Conservation (phyloP, 30 jellyfish, hydroid and myxozoan species). For the Hydra vulgaris region DNA sequence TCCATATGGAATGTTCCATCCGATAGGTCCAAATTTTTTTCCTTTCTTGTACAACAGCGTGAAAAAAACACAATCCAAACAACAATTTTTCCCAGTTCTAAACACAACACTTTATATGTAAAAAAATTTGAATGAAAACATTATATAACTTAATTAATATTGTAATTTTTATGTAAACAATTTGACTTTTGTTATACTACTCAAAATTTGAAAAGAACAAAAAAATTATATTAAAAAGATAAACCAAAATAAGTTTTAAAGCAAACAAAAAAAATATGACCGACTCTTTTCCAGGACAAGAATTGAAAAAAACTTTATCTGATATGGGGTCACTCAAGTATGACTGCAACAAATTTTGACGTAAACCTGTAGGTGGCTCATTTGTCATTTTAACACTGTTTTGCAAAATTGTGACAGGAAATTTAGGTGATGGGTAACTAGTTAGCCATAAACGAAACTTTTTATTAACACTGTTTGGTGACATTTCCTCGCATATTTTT, state of each 20-base stretch:
- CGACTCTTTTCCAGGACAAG: slow-evolving; percentile 73
- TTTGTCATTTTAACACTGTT: slow-evolving; percentile 95
- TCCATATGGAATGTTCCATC: slow-evolving; percentile 97
- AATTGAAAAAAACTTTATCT: slow-evolving; percentile 66
- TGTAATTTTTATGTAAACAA: too few relatives aligned
- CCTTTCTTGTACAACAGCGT: slow-evolving; percentile 94
- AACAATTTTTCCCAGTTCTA: slow-evolving; percentile 94
- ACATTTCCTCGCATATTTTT: slow-evolving; percentile 83
- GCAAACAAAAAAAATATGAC: slow-evolving; percentile 30
- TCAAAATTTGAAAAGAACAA: too few relatives aligned
- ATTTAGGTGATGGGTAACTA: slow-evolving; percentile 97
- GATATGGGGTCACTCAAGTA: slow-evolving; percentile 91
- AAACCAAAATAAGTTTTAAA: too few relatives aligned
- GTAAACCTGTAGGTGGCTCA: slow-evolving; percentile 98
- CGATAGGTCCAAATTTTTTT: slow-evolving; percentile 92
- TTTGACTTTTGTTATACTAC: too few relatives aligned
- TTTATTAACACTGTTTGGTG: slow-evolving; percentile 47
- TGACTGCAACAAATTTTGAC: slow-evolving; percentile 88
- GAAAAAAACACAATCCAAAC: slow-evolving; percentile 88
- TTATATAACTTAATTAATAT: too few relatives aligned
- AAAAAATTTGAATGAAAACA: too few relatives aligned
- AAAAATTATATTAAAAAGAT: too few relatives aligned
- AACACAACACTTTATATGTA: too few relatives aligned
- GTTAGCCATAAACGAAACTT: slow-evolving; percentile 97
- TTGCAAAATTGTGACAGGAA: slow-evolving; percentile 94